phyloP scores from a whole-genome alignment of 2,888 invertebrate species.

The Tanypteryx hageni region DNA sequence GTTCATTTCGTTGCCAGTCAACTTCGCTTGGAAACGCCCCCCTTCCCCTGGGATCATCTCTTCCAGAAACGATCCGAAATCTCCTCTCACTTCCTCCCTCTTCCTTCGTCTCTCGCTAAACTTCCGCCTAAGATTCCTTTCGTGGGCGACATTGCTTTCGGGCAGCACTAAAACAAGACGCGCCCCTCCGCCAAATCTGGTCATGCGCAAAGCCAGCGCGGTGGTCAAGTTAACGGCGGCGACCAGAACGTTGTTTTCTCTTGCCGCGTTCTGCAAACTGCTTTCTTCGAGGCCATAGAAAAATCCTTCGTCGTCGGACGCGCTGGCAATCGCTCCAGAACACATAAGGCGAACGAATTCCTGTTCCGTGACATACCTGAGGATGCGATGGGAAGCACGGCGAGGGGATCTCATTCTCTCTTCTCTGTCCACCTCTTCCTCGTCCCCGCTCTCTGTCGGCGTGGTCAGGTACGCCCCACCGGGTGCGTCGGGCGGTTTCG shows the following conservation, averaged over 20 bases:
- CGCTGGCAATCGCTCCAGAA: neutral
- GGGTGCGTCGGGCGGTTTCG: neutral
- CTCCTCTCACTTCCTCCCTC: neutral
- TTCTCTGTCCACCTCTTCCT: neutral
- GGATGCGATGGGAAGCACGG: neutral
- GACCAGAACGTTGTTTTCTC: neutral
- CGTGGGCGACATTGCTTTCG: neutral
- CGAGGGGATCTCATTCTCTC: neutral
- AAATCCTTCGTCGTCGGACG: neutral
- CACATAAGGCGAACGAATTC: constrained; percentile 8
- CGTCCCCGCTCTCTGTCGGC: neutral
- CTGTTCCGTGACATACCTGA: neutral
- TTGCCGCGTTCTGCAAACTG: neutral
- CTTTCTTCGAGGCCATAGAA: neutral
- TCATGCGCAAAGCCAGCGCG: neutral
- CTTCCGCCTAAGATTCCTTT: neutral
- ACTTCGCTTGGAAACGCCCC: neutral
- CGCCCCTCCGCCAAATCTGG: constrained; percentile 2
- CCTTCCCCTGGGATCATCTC: too few species aligned
- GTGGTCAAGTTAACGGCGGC: neutral
- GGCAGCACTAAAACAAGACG: constrained; percentile 30
- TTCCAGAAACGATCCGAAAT: neutral
- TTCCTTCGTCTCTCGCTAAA: neutral
- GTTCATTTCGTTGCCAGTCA: neutral
- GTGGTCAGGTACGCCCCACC: neutral